Base-by-base conservation (phyloP, 2,797 vertebrate genomes). In the Bovichtus variegatus region DNA sequence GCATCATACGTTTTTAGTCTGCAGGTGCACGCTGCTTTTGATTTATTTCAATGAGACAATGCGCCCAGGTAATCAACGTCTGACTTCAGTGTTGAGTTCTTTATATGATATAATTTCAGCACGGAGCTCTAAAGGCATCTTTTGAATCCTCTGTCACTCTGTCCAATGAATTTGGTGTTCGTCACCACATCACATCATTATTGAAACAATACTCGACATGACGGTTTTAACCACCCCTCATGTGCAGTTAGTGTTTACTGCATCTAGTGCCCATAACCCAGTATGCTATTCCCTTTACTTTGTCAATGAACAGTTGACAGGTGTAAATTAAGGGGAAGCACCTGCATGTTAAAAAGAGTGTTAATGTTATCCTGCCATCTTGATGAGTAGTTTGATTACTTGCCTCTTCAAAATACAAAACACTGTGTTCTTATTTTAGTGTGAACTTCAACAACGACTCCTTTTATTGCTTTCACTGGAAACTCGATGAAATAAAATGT, bases 311-410 rank as follows among this genome's bases (percentile, higher is more conserved):
- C 25, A 4, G 44, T 50, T 50, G 23, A 27, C n/a, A 25, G 43
- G 5, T 36, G 43, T 19, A 47, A 59, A 34, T 57, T 34, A 27
- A 21, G 36, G 46, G 12, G 18, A 9, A 64, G 6, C 6, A 18
- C 3, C 21, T 10, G 18, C 15, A 10, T 29, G 12, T 34, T 15
- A 50, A 18, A 31, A 55, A 8, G 6, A 46, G 27, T 27, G 27
- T 36, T 59, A 77, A 69, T 69, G 44, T 57, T 38, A 38, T 64
- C 58, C 50, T 63, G 58, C 43, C 47, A 59, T 59, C 44, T 59
- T 46, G 29, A 74, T 64, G 58, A 64, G 53, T 29, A 34, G 36
- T 36, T 44, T 51, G 23, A 71, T 55, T 47, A 49, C 49, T 54
- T 60, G 31, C 16, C 38, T 19, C 21, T 53, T 65, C 60, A 34